Conservation (phyloP, 2,113 vertebrate genomes). For the Chrysochloris asiatica region DNA sequence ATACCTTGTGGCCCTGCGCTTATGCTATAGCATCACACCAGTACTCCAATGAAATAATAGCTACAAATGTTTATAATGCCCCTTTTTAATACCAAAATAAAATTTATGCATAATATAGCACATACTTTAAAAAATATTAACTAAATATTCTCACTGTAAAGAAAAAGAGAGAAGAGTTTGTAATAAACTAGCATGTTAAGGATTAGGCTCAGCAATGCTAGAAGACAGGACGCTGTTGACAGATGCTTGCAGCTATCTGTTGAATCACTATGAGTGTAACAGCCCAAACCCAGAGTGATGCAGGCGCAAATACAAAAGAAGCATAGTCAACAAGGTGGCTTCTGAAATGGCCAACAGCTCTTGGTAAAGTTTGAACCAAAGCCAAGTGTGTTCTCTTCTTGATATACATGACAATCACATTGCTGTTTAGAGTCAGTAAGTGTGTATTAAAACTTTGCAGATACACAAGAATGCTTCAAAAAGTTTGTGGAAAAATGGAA, state of each 20-base stretch:
- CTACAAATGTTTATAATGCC: neutral
- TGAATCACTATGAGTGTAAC: neutral
- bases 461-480: too few relatives aligned
- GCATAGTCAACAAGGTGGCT: neutral
- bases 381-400: neutral
- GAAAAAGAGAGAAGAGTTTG: neutral
- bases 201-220: neutral
- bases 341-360: neutral
- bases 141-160: neutral
- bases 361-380: neutral
- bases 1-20: too few relatives aligned
- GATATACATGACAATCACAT: neutral
- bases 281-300: neutral
- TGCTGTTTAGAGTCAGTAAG: neutral
- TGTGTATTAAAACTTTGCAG: neutral
- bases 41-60: too few relatives aligned
- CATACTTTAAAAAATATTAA: neutral
- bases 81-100: neutral
- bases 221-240: neutral
- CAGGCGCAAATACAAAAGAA: neutral
- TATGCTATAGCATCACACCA: too few relatives aligned
- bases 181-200: neutral
- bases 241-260: neutral
- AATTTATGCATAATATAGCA: neutral
- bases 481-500: too few relatives aligned